Percentiles rank a stretch among this genome's conserved stretches.
Conservation (phyloP, 2,797 vertebrate genomes). For the Cygnus olor region DNA sequence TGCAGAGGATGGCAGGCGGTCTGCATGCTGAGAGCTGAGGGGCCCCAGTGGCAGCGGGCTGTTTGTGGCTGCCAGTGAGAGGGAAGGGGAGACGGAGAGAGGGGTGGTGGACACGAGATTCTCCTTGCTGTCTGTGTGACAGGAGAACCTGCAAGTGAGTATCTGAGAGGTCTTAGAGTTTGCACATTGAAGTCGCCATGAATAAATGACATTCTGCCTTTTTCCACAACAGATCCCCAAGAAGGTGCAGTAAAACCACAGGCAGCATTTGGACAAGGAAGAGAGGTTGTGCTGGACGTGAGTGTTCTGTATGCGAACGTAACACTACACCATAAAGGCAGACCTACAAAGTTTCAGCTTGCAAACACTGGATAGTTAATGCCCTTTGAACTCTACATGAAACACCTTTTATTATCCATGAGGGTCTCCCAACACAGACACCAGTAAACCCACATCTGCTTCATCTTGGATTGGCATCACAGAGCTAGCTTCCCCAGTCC, state of each 20-base stretch:
- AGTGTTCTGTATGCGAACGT: not conserved
- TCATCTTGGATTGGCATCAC: not conserved
- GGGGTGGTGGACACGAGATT: too few relatives aligned
- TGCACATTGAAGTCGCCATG: fast-evolving
- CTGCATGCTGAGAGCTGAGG: not conserved
- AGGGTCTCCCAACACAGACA: not conserved
- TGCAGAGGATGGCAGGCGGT: not conserved
- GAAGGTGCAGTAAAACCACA: not conserved
- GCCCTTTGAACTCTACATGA: not conserved
- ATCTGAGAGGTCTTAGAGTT: not conserved
- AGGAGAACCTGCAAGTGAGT: not conserved
- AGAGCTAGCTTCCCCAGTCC: fast-evolving
- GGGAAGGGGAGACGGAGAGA: not conserved
- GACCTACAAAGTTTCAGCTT: not conserved
- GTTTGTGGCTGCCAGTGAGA: fast-evolving
- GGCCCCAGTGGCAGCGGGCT: fast-evolving
- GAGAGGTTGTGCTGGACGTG: not conserved
- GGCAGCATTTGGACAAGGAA: not conserved
- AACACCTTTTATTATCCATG: not conserved
- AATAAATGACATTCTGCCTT: not conserved
- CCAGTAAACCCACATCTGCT: not conserved
- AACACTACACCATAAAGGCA: fast-evolving
- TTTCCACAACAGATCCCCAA: not conserved
- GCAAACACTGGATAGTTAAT: not conserved
- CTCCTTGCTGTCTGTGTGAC: not conserved